Evolutionary conservation across 2,113 vertebrate species (phyloP).

Genomic region (Tenrec ecaudatus): DNA sequence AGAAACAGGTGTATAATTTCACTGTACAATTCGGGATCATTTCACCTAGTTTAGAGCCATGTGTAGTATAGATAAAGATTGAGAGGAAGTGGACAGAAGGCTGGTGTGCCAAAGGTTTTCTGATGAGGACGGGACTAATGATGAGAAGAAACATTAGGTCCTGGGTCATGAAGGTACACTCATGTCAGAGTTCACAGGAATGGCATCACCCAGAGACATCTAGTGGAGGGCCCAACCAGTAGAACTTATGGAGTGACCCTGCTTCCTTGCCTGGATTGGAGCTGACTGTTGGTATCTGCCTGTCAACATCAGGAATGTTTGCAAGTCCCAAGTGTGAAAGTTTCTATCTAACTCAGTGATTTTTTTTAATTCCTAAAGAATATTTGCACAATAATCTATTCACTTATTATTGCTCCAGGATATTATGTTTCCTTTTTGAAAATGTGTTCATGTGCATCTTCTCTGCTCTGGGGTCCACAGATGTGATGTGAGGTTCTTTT

Average conservation of each 20-base stretch:
- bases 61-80: background rate
- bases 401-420: slow-evolving; percentile 43
- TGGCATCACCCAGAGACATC: background rate
- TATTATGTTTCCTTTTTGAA: slow-evolving; percentile 65
- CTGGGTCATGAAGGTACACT: background rate
- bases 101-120: background rate
- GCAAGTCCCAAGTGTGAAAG: background rate
- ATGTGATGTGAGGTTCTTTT: slow-evolving; percentile 51
- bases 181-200: background rate
- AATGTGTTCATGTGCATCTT: slow-evolving; percentile 55
- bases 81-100: background rate
- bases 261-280: background rate
- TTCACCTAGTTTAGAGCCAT: no score
- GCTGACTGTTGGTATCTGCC: background rate
- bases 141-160: background rate
- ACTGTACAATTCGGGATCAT: no score
- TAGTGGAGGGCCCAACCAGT: background rate
- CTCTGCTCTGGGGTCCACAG: slow-evolving; percentile 45
- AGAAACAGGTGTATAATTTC: background rate
- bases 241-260: background rate
- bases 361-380: slow-evolving; percentile 11
- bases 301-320: background rate
- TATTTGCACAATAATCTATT: slow-evolving; percentile 46
- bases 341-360: slow-evolving; percentile 12
- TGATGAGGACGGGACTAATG: background rate